Conservation (phyloP, 2,888 invertebrate species). For the Pycnomerus fuliginosus region DNA sequence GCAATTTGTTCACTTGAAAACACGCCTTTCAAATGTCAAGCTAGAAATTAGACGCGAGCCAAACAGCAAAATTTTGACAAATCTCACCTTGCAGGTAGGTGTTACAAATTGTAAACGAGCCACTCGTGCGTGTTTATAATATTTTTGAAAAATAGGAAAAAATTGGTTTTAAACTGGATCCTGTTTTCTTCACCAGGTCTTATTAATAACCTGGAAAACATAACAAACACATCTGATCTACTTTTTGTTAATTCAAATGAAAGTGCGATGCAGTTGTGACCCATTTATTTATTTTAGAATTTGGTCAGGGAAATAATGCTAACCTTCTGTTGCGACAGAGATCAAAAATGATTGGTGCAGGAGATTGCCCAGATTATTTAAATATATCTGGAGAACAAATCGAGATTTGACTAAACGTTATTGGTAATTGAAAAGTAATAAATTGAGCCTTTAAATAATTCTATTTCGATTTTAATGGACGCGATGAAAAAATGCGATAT, state of each 20-base stretch:
- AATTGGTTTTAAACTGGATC: constrained; percentile 14
- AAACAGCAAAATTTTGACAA: no score
- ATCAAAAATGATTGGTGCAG: constrained; percentile 13
- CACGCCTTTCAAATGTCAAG: no score
- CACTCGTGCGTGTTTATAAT: no score
- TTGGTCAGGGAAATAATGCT: constrained; percentile 21
- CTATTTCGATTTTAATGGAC: constrained; percentile 9
- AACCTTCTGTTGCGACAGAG: constrained; percentile 15
- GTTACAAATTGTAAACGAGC: no score
- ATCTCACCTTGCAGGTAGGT: no score
- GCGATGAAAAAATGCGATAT: constrained; percentile 22
- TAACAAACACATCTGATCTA: constrained; percentile 22
- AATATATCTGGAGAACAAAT: no score
- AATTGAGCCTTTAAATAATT: not conserved
- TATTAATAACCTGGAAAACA: constrained; percentile 22
- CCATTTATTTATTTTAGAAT: constrained; percentile 31
- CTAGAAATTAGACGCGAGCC: no score
- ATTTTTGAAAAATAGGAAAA: no score
- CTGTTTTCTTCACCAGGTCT: constrained; percentile 19
- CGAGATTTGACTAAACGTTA: no score
- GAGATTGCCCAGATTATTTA: constrained; percentile 11
- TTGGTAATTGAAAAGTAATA: constrained; percentile 5
- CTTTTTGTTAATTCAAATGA: constrained; percentile 18
- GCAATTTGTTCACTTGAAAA: no score
- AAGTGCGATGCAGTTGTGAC: constrained; percentile 22